Base-by-base conservation (phyloP, 2,888 invertebrate genomes). In the Yponomeuta cagnagella region DNA sequence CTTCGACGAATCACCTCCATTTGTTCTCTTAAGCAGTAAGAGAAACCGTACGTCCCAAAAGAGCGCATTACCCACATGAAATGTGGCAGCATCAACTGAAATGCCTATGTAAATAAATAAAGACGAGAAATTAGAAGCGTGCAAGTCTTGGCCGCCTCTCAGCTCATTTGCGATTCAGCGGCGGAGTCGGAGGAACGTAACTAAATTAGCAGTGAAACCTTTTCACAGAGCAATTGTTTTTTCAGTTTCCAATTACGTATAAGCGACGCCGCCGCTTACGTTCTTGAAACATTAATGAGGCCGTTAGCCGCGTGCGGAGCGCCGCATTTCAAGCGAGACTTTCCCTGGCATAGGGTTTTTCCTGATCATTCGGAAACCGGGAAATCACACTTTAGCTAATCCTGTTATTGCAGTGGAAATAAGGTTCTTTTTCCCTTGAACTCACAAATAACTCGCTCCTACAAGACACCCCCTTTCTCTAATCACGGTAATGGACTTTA, bases 211-310 rank as follows among this genome's bases (percentile, higher is more conserved):
- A 80, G 78, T 81, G 81, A 86, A 86, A 83, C 81, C 82, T 83
- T 83, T 82, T 77, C 78, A 76, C 76, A 77, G 77, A 77, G 74
- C 80, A 79, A 85, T 88, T 88, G 86, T 89, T 89, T 88, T 88
- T 87, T 84, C 85, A 82, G 79, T 84, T 88, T 79, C 82, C 85
- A 86, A 86, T 89, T 86, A 87, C 81, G 82, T 80, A 82, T 84
- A 86, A 87, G 83, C 81, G 84, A 81, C 79, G 79, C 82, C 78
- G 79, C 79, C 83, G 83, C 81, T 86, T 85, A 82, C 82, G 76
- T 76, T 77, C 80, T 80, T 90, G 89, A 86, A 90, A 90, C 83
- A 89, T 90, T 90, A 85, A 90, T 90, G 86, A 88, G 83, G 70
- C 73, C 74, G 77, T 83, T 84, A 82, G 80, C 79, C 79, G 77